These are phyloP conservation scores for Grapholita molesta DNA, from an alignment of 1,140 invertebrate genomes.

Conservation along the genomic window DNA sequence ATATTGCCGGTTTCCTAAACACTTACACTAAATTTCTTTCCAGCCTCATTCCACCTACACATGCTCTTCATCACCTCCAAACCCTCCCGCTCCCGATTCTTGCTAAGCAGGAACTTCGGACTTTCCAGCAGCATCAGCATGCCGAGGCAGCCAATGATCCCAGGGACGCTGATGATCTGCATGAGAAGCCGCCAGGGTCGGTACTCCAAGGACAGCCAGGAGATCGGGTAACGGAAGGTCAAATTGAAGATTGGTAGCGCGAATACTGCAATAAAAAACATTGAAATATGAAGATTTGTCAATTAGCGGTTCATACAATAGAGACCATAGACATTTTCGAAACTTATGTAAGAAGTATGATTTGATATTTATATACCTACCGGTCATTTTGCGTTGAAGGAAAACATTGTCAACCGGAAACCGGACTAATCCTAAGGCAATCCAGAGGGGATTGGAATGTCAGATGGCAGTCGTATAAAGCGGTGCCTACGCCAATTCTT, in stretches of 20 bases:
- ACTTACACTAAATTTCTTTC: slow-evolving; percentile 5
- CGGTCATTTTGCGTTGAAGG: too few species aligned
- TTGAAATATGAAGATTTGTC: too few species aligned
- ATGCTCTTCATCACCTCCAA: slow-evolving; percentile 50
- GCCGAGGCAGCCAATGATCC: slow-evolving; percentile 77
- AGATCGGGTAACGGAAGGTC: slow-evolving; percentile 39
- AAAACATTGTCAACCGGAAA: too few species aligned
- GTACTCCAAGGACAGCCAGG: slow-evolving; percentile 63
- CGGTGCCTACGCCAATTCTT: too few species aligned
- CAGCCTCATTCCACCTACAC: slow-evolving; percentile 43
- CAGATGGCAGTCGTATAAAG: too few species aligned
- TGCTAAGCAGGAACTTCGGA: slow-evolving; percentile 79
- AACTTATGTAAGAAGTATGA: too few species aligned
- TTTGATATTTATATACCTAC: too few species aligned
- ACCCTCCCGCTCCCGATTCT: slow-evolving; percentile 55
- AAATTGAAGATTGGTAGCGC: slow-evolving; percentile 46
- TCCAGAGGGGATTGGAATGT: too few species aligned
- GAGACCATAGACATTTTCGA: too few species aligned
- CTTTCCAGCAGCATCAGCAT: slow-evolving; percentile 79
- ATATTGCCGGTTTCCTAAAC: slow-evolving; percentile 17
- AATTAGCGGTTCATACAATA: too few species aligned
- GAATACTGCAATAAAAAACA: too few species aligned
- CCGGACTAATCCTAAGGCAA: too few species aligned
- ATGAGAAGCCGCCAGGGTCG: slow-evolving; percentile 84
- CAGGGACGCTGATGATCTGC: slow-evolving; percentile 81